A percentile compares a stretch with the other conserved stretches of the same genome.
Evolutionary conservation across 2,113 vertebrate genomes (phyloP).

Genomic region (Dipodomys spectabilis): DNA sequence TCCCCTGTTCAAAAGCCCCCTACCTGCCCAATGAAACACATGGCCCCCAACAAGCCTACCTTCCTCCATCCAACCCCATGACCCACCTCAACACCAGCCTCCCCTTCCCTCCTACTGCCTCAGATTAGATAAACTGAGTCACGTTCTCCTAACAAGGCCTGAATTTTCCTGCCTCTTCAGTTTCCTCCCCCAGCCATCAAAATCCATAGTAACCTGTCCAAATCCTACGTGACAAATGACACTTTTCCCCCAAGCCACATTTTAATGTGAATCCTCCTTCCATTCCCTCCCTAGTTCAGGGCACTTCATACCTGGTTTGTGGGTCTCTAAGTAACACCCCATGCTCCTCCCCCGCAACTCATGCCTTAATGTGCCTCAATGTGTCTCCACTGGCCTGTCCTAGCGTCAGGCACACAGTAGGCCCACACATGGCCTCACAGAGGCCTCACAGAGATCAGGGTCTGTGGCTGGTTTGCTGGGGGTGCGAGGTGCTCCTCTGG

Average conservation of each 20-base stretch:
- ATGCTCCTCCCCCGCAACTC: background rate
- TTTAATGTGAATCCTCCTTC: background rate
- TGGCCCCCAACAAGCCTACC: too few species aligned
- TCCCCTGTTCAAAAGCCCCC: background rate
- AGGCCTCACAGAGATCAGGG: background rate
- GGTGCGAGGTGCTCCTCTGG: background rate
- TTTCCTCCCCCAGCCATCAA: background rate
- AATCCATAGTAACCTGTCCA: background rate
- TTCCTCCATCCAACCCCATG: background rate
- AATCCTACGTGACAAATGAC: background rate
- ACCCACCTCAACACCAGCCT: background rate
- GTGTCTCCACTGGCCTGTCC: background rate
- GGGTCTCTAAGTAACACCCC: too few species aligned
- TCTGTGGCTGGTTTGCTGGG: background rate
- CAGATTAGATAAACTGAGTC: background rate
- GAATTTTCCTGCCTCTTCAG: background rate
- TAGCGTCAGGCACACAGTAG: rapidly evolving
- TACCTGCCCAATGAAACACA: background rate
- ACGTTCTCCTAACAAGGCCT: background rate
- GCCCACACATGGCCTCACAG: too few species aligned
- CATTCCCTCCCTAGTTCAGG: background rate
- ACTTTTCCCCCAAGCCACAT: background rate
- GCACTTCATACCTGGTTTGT: background rate
- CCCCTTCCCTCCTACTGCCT: background rate
- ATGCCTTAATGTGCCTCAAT: background rate